Base-by-base conservation (phyloP, 2,113 vertebrate species). In the Chelonoidis abingdonii region DNA sequence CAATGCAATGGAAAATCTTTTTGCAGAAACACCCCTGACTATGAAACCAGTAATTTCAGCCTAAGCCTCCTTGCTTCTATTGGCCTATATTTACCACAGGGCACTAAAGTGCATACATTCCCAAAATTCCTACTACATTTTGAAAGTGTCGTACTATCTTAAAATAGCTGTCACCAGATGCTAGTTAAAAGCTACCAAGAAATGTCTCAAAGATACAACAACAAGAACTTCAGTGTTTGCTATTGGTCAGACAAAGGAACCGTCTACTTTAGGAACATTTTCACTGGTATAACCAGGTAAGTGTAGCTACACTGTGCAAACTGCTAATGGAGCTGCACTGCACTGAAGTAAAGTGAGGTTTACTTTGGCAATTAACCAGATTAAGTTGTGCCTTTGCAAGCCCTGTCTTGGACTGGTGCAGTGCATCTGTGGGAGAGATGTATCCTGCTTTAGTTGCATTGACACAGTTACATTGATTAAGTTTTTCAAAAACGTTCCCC, bases 1-100 rank as follows among this genome's bases (percentile, higher is more conserved):
- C 27, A 38, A 24, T 2, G 14, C 69, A 11, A 4, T 0, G 16
- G 47, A 79, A 93, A 88, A 80, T 10, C 79, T 72, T 76, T 31
- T n/a, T 29, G 0, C 22, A 27, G 52, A 49, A 7, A 8, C n/a
- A 24, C 56, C 13, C 17, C 14, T 29, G 4, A 78, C 31, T 22
- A 35, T 1, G 83, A 54, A 25, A 31, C 35, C 1, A 41, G 0
- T 1, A 35, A 21, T 78, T 80, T 3, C 7, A 38, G 89, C 10
- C 62, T 31, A 10, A 80, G 44, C 4, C 69, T 29, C 6, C 5
- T 31, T 50, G 17, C 12, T 16, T 5, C 54, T 53, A 62, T 25
- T 49, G 72, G 41, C n/a, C 19, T 38, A 10, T 62, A 83, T 47
- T 75, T 44, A 44, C 4, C n/a, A 27, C 47, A 22, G n/a, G 41